Base-by-base conservation (phyloP, 1,140 invertebrate species). In the Drosophila grimshawi region DNA sequence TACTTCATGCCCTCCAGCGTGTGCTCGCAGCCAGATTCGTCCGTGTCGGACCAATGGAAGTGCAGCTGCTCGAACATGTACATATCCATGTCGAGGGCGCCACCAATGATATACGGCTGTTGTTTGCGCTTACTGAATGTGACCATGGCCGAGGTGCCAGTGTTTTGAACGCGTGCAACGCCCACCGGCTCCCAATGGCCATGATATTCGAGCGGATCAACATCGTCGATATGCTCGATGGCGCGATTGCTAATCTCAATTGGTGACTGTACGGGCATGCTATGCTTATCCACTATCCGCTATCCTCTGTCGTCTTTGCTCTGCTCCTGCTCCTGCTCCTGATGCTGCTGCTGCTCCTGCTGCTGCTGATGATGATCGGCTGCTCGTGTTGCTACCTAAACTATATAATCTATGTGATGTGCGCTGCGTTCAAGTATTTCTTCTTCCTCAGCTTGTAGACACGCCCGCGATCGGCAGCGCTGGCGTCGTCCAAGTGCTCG, bases 41-140 rank as follows among this genome's bases (percentile, higher is more conserved):
- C 94, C 49, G 94, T 94, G 19, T 94, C 93, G 5, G 96, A 96
- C 96, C 96, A 97, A 81, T 97, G 97, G 76, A 97, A 96, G 92
- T 97, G 96, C 49, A 97, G 80, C 64, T 97, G 95, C 46, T 94
- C 93, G 63, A 97, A 96, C 30, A 94, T 92, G 85, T 96, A 97
- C 68, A 94, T 94, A 32, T 94, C 93, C 33, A 94, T 93, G 6
- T 94, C 92, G 2, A 96, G 92, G 3, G 95, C 95, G 2, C 95
- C 95, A 8, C 94, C 94, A 10, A 92, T 90, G 6, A 92, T 92
- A 27, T 83, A 92, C 2, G 92, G 92, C 52, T 92, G 92, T 19
- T 92, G 76, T 52, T 91, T 91, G 10, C 92, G 81, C 30, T 92
- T 91, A 35, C 85, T 80, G 49, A 92, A 92, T 8, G 88, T 92